These are phyloP conservation scores for Heliocidaris tuberculata DNA, from an alignment of 35 echinoderm and acorn worm species.

Conservation along the genomic window DNA sequence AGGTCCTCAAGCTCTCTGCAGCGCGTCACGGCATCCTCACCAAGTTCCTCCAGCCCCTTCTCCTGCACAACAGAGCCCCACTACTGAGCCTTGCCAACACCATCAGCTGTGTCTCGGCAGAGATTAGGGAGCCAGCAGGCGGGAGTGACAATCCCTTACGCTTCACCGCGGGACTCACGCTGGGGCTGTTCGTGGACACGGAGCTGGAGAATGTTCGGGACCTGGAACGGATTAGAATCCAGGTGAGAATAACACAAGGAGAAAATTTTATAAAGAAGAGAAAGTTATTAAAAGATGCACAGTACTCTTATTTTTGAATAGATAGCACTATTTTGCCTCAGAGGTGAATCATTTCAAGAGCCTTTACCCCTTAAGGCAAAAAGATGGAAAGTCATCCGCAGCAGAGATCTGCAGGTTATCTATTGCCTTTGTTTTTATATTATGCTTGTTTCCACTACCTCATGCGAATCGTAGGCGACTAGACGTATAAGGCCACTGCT, in stretches of 20 bases:
- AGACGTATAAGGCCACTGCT: too few relatives aligned
- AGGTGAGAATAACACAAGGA: conserved; percentile 45
- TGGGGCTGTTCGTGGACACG: conserved; percentile 67
- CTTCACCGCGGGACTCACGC: conserved; percentile 85
- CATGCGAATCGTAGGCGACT: too few relatives aligned
- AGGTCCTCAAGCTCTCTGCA: conserved; percentile 88
- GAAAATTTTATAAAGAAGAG: not conserved
- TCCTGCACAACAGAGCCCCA: conserved; percentile 79
- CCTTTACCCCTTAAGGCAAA: not conserved
- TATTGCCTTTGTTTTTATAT: too few relatives aligned
- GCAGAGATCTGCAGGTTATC: too few relatives aligned
- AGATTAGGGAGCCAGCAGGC: conserved; percentile 77
- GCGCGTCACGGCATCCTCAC: conserved; percentile 83
- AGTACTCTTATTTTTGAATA: too few relatives aligned
- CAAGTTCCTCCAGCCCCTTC: conserved; percentile 88
- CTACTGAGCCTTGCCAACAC: conserved; percentile 71
- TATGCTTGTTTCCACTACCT: too few relatives aligned
- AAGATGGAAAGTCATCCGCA: too few relatives aligned
- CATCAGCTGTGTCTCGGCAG: conserved; percentile 62
- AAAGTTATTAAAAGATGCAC: not conserved
- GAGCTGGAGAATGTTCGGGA: conserved; percentile 80
- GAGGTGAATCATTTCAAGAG: not conserved
- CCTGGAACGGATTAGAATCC: conserved; percentile 71
- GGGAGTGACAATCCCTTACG: conserved; percentile 87
- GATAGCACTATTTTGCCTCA: not conserved